Percentiles rank a stretch among this genome's conserved stretches.
Conservation (phyloP, 1,140 invertebrate species). For the Procambarus virginalis region DNA sequence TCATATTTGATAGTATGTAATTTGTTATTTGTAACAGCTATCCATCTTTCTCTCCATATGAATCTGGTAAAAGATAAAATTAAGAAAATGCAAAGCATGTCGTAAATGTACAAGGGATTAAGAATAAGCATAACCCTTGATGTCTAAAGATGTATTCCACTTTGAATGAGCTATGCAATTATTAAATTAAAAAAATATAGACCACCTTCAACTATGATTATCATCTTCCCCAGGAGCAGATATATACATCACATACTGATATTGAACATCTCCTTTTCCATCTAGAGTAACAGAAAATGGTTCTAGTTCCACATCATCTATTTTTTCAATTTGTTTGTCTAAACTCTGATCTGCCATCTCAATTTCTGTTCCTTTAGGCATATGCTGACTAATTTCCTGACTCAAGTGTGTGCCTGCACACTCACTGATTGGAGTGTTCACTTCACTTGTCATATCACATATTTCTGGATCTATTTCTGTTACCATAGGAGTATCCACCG, state of each 20-base stretch:
- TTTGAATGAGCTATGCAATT: no score
- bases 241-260: slow-evolving; percentile 64
- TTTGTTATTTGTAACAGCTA: no score
- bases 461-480: slow-evolving; percentile 25
- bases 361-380: slow-evolving; percentile 3
- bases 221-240: slow-evolving; percentile 48
- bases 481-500: not conserved
- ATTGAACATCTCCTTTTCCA: slow-evolving; percentile 51
- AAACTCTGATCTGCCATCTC: slow-evolving; percentile 13
- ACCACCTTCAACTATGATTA: not conserved
- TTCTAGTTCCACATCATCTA: slow-evolving; percentile 46
- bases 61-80: no score
- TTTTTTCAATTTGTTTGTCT: slow-evolving; percentile 28
- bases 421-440: not conserved
- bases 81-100: no score
- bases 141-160: no score
- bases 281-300: slow-evolving; percentile 72
- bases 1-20: no score
- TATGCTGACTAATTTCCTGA: not conserved
- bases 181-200: no score
- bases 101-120: no score
- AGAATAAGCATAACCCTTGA: no score
- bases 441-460: slow-evolving; percentile 11
- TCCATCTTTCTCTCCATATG: no score
- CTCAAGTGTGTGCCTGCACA: not conserved